These are phyloP conservation scores for Premnoplex brunnescens DNA, from an alignment of 2,797 vertebrate genomes.

Conservation along the genomic window DNA sequence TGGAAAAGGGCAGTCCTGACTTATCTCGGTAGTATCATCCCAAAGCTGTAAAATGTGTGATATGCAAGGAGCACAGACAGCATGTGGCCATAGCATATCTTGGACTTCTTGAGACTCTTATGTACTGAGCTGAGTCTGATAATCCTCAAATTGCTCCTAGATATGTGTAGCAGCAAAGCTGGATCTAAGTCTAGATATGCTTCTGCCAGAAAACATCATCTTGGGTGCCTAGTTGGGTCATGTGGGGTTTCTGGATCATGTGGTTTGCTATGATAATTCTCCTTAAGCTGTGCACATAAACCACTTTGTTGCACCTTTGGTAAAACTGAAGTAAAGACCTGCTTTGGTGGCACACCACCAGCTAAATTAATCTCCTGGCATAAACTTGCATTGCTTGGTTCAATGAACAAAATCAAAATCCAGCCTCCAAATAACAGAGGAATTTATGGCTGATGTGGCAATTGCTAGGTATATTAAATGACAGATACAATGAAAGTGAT, in stretches of 20 bases:
- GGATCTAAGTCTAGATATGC: neutral
- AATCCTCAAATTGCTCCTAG: neutral
- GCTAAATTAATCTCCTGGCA: conserved; percentile 27
- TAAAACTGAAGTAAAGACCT: neutral
- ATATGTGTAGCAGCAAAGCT: neutral
- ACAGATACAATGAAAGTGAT: neutral
- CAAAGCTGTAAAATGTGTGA: neutral
- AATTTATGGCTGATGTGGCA: neutral
- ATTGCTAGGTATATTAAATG: neutral
- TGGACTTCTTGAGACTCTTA: neutral
- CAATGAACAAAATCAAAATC: conserved; percentile 13
- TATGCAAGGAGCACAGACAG: neutral
- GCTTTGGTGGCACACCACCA: neutral
- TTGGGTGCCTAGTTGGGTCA: neutral
- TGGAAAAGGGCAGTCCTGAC: neutral
- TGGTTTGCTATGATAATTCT: neutral
- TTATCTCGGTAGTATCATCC: neutral
- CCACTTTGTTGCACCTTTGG: neutral
- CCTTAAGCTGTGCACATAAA: neutral
- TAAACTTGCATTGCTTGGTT: neutral
- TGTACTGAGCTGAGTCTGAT: neutral
- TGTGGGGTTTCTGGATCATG: neutral
- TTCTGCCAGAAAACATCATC: neutral
- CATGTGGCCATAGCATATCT: rapidly evolving
- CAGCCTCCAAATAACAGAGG: conserved; percentile 1